Conservation (phyloP, 2,888 invertebrate genomes). For the Chalcosyrphus nemorum region DNA sequence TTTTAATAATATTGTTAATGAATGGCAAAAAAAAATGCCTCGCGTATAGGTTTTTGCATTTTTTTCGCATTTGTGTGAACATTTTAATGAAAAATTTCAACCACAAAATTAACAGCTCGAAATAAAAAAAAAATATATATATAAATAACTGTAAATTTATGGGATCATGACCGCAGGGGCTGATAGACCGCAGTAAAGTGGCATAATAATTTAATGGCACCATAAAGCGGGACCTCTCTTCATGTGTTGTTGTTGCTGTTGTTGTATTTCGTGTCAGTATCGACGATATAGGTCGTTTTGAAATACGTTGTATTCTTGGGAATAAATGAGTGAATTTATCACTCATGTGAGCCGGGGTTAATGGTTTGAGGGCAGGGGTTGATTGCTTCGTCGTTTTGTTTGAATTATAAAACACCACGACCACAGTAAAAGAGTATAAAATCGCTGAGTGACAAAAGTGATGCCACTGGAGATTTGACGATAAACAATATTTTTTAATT, state of each 20-base stretch:
- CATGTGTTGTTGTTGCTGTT: constrained; percentile 11
- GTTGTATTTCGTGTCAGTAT: constrained; percentile 19
- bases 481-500: constrained; percentile 26
- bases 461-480: not conserved
- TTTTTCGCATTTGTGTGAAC: constrained; percentile 57
- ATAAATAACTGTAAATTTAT: constrained; percentile 70
- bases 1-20: constrained; percentile 17
- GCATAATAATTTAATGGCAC: constrained; percentile 70
- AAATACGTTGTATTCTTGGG: constrained; percentile 40
- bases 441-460: constrained; percentile 15
- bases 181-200: constrained; percentile 70
- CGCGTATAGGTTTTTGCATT: not conserved
- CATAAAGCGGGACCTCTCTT: constrained; percentile 43
- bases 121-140: constrained; percentile 34
- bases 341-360: constrained; percentile 48
- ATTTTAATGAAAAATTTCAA: constrained; percentile 70
- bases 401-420: constrained; percentile 30
- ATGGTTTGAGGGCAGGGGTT: constrained; percentile 44
- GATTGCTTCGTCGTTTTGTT: constrained; percentile 45
- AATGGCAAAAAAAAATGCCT: constrained; percentile 4
- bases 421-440: constrained; percentile 7
- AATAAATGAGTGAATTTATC: constrained; percentile 63
- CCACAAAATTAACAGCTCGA: constrained; percentile 69
- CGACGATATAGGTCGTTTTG: constrained; percentile 35
- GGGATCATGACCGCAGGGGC: constrained; percentile 63